phyloP scores from a whole-genome alignment of 2,888 invertebrate genomes.

The Eurois occulta region DNA sequence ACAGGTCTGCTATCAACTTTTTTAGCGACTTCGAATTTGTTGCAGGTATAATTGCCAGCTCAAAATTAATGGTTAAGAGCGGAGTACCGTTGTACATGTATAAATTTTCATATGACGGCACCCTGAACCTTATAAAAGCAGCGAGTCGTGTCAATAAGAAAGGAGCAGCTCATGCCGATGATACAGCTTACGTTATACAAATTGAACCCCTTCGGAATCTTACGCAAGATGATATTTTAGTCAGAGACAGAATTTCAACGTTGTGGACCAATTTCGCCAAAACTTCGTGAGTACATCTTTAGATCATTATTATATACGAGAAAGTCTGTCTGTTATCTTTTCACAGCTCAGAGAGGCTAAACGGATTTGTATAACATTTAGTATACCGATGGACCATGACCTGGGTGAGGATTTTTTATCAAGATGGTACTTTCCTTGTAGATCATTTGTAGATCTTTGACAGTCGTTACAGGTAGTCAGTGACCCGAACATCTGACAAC shows the following conservation, averaged over 20 bases:
- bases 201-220: conserved; percentile 37
- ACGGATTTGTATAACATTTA: not conserved
- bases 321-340: not conserved
- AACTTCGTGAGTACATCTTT: conserved; percentile 70
- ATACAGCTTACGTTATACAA: conserved; percentile 64
- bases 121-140: conserved; percentile 69
- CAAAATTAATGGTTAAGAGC: conserved; percentile 51
- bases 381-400: not conserved
- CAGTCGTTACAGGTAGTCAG: no score
- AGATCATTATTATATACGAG: not conserved
- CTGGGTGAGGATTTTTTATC: not conserved
- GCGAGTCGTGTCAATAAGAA: conserved; percentile 26
- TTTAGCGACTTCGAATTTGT: conserved; percentile 77
- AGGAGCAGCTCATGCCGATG: conserved; percentile 78
- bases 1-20: conserved; percentile 74
- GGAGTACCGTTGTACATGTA: conserved; percentile 72
- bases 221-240: conserved; percentile 59
- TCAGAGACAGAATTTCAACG: conserved; percentile 70
- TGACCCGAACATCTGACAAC: no score
- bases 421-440: not conserved
- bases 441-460: no score
- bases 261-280: conserved; percentile 82
- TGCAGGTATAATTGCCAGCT: conserved; percentile 66
- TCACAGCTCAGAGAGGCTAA: not conserved
- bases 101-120: conserved; percentile 76